Evolutionary conservation across 2,113 vertebrate genomes (phyloP).

Genomic region (Gyps fulvus): DNA sequence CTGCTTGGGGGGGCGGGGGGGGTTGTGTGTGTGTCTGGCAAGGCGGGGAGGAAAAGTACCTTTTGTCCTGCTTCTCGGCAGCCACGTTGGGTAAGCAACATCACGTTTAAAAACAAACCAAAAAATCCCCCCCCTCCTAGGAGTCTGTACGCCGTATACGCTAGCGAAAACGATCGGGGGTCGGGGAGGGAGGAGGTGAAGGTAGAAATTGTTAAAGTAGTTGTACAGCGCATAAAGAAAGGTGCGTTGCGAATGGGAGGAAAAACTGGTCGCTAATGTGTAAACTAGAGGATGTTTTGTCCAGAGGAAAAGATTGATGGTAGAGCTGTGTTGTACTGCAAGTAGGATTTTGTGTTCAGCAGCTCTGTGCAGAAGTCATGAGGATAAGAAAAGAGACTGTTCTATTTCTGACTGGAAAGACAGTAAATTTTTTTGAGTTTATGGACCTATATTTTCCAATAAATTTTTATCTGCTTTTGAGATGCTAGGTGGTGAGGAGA

Average conservation of each 20-base stretch:
- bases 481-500: not conserved
- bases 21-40: not conserved
- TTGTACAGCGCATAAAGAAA: not conserved
- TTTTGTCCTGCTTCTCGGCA: not conserved
- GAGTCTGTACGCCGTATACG: not conserved
- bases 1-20: not conserved
- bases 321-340: not conserved
- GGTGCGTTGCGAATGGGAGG: not conserved
- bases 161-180: not conserved
- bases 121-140: no score
- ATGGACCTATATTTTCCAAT: accelerated
- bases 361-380: not conserved
- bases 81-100: not conserved
- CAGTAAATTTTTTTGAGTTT: not conserved
- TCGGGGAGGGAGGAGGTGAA: not conserved
- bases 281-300: not conserved
- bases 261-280: not conserved
- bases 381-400: not conserved
- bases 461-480: not conserved
- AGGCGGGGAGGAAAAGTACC: not conserved
- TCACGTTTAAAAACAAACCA: not conserved
- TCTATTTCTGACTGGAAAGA: not conserved
- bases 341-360: not conserved
- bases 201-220: not conserved
- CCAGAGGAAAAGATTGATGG: not conserved